Conservation (phyloP, 2,113 vertebrate species). For the Anguilla rostrata region DNA sequence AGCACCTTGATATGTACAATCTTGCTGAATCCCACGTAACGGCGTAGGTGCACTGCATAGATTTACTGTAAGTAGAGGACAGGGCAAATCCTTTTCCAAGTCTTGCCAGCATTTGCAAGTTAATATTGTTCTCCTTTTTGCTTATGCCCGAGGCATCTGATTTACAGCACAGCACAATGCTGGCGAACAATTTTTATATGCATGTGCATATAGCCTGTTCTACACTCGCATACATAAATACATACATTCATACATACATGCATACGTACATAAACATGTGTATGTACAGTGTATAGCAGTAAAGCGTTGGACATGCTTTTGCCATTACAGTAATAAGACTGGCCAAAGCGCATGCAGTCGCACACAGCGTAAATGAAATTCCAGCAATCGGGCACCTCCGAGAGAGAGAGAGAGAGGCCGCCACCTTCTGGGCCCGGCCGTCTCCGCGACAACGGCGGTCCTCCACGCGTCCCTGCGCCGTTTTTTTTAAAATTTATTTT, state of each 20-base stretch:
- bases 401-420: conserved; percentile 35
- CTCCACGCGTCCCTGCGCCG: conserved; percentile 28
- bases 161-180: too few species aligned
- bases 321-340: conserved; percentile 17
- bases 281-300: background rate
- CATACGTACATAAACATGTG: too few species aligned
- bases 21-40: background rate
- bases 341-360: conserved; percentile 18
- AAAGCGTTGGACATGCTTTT: conserved; percentile 16
- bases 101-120: too few species aligned
- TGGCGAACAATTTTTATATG: too few species aligned
- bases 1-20: background rate
- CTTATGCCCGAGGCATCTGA: too few species aligned
- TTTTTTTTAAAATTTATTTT: too few species aligned
- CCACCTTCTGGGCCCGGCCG: conserved; percentile 39
- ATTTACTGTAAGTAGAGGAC: background rate
- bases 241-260: too few species aligned
- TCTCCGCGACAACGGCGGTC: conserved; percentile 34
- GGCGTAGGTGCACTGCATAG: background rate
- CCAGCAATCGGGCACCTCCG: conserved; percentile 51
- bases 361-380: conserved; percentile 62
- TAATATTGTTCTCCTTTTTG: too few species aligned
- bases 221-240: too few species aligned
- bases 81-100: too few species aligned
- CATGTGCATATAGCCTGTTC: too few species aligned